Percentiles rank a stretch among this genome's conserved stretches.
Evolutionary conservation across 1,140 invertebrate genomes (phyloP).

Genomic region (Bemisia tabaci): DNA sequence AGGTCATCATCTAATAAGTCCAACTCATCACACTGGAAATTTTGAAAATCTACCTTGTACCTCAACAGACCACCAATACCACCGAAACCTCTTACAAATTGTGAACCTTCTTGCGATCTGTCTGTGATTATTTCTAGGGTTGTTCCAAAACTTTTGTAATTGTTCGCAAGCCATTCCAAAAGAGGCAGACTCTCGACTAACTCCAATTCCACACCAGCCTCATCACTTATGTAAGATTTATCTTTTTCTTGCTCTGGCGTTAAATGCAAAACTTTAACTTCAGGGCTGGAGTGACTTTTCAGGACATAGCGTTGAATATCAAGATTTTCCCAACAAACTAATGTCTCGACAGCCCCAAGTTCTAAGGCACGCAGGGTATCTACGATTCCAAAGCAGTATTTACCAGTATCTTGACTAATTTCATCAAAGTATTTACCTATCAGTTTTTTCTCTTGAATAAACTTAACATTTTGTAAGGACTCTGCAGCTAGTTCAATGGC

Average conservation of each 20-base stretch:
- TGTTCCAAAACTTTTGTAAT: slow-evolving; percentile 98
- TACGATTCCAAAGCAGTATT: slow-evolving; percentile 99
- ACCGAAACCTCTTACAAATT: slow-evolving; percentile 98
- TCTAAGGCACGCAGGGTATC: slow-evolving; percentile 94
- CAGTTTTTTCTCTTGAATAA: slow-evolving; percentile 99
- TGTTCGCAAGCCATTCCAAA: slow-evolving; percentile 98
- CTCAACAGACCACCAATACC: slow-evolving; percentile 98
- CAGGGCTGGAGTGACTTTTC: slow-evolving; percentile 71
- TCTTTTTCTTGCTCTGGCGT: slow-evolving; percentile 98
- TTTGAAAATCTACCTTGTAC: slow-evolving; percentile 98
- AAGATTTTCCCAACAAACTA: slow-evolving; percentile 99
- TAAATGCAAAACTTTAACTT: slow-evolving; percentile 87
- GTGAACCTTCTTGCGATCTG: slow-evolving; percentile 97
- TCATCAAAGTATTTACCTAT: slow-evolving; percentile 98
- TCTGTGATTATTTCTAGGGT: slow-evolving; percentile 99
- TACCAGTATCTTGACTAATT: slow-evolving; percentile 97
- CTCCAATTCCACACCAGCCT: slow-evolving; percentile 95
- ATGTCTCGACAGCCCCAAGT: slow-evolving; percentile 92
- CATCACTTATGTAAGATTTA: slow-evolving; percentile 95
- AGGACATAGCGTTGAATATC: slow-evolving; percentile 94
- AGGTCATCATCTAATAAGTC: too few relatives aligned
- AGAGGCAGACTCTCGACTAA: slow-evolving; percentile 90
- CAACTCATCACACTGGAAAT: slow-evolving; percentile 79
- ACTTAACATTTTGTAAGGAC: slow-evolving; percentile 97
- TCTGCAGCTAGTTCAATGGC: slow-evolving; percentile 97